Conservation (phyloP, 1,140 invertebrate species). For the Meloidogyne chitwoodi region DNA sequence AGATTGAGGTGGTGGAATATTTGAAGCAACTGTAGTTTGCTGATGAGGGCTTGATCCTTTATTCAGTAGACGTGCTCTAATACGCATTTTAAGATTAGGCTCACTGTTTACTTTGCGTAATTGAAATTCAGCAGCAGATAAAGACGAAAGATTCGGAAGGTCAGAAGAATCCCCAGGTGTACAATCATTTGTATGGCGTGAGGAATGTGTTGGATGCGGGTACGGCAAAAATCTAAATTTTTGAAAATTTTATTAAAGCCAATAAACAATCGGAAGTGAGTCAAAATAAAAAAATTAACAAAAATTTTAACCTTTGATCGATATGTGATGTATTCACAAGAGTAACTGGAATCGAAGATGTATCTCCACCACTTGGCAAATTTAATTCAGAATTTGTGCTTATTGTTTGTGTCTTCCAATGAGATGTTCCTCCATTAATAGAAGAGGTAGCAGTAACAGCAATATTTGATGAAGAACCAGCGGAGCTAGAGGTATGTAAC, state of each 20-base stretch:
- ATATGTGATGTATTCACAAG: constrained; percentile 12
- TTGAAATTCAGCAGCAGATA: constrained; percentile 46
- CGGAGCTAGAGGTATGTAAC: constrained; percentile 32
- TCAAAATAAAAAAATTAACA: too few relatives aligned
- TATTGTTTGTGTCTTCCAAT: constrained; percentile 23
- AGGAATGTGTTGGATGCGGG: constrained; percentile 35
- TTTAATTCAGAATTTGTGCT: constrained; percentile 33
- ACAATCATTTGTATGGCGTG: constrained; percentile 6
- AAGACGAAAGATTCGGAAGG: neutral
- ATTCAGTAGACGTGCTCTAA: constrained; percentile 52
- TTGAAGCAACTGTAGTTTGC: neutral
- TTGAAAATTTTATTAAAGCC: too few relatives aligned
- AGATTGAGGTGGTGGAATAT: neutral
- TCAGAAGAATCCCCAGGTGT: neutral
- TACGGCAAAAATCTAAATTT: constrained; percentile 54
- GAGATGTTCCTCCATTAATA: neutral
- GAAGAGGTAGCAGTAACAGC: constrained; percentile 11
- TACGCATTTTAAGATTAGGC: constrained; percentile 58
- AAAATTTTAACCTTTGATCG: constrained; percentile 20
- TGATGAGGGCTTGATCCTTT: constrained; percentile 45
- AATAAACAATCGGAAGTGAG: too few relatives aligned
- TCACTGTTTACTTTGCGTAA: constrained; percentile 59
- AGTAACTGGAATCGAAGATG: neutral
- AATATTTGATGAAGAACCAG: constrained; percentile 39
- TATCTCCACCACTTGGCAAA: constrained; percentile 5